These are phyloP conservation scores for Chiloscyllium punctatum DNA, from an alignment of 2,797 vertebrate genomes.

Conservation along the genomic window DNA sequence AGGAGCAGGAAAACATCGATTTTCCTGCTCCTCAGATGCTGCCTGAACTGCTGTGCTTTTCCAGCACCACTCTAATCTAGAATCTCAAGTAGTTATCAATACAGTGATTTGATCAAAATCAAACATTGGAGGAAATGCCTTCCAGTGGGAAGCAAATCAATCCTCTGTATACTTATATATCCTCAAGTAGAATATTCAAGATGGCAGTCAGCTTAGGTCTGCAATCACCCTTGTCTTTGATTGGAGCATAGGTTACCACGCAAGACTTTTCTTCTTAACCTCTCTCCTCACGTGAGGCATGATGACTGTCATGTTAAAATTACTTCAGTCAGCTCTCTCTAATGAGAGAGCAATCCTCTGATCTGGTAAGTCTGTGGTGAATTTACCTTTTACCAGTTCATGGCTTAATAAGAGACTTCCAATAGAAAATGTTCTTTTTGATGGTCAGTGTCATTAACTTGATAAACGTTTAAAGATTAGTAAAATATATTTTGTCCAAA, in stretches of 20 bases:
- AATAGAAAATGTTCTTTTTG: neutral
- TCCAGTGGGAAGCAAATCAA: neutral
- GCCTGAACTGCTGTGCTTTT: too few relatives aligned
- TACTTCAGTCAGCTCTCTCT: too few relatives aligned
- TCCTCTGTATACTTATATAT: neutral
- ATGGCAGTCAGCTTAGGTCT: neutral
- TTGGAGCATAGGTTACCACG: neutral
- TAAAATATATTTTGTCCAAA: neutral
- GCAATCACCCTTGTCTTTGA: neutral
- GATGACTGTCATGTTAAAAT: too few relatives aligned
- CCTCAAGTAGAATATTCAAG: neutral
- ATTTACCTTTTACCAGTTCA: neutral
- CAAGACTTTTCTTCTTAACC: too few relatives aligned
- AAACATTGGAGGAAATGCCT: neutral
- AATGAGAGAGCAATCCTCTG: too few relatives aligned
- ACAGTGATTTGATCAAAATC: neutral
- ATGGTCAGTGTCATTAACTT: neutral
- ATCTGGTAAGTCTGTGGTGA: too few relatives aligned
- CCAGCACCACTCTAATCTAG: too few relatives aligned
- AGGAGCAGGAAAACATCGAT: too few relatives aligned
- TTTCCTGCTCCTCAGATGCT: too few relatives aligned
- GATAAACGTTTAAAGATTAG: too few relatives aligned
- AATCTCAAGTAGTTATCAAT: neutral
- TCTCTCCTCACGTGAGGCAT: too few relatives aligned
- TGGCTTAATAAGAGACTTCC: neutral